These are phyloP conservation scores for Tenthredo amoena DNA, from an alignment of 2,888 invertebrate species.

Conservation along the genomic window DNA sequence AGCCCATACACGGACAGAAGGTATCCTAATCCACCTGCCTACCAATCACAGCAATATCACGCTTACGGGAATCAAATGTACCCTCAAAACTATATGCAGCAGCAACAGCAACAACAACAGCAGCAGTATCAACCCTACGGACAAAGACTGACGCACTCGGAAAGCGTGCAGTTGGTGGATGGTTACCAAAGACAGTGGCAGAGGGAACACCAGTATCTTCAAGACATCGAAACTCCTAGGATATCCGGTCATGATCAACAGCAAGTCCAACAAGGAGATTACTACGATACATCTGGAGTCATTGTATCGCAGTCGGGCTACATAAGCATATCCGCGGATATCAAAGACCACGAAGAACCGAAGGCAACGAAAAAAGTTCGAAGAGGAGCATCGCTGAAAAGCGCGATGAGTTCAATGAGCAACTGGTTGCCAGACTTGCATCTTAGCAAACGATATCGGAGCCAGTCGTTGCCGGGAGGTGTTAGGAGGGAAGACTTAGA, in stretches of 20 bases:
- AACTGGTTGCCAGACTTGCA: slow-evolving; percentile 91
- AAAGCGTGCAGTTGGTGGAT: slow-evolving; percentile 70
- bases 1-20: slow-evolving; percentile 71
- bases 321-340: slow-evolving; percentile 86
- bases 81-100: slow-evolving; percentile 68
- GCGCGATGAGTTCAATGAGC: slow-evolving; percentile 90
- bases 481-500: slow-evolving; percentile 82
- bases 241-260: slow-evolving; percentile 61
- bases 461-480: slow-evolving; percentile 89
- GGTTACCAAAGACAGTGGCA: slow-evolving; percentile 73
- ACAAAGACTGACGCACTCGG: slow-evolving; percentile 66
- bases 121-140: slow-evolving; percentile 69
- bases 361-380: slow-evolving; percentile 85
- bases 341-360: slow-evolving; percentile 79
- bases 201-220: slow-evolving; percentile 71
- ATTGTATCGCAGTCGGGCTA: slow-evolving; percentile 90
- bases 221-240: slow-evolving; percentile 66
- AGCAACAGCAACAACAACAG: slow-evolving; percentile 62
- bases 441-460: slow-evolving; percentile 88
- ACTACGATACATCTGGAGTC: slow-evolving; percentile 81
- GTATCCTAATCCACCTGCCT: slow-evolving; percentile 74
- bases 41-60: slow-evolving; percentile 72
- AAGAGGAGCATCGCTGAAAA: slow-evolving; percentile 86
- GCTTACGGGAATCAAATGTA: slow-evolving; percentile 72
- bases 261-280: slow-evolving; percentile 72